These are phyloP conservation scores for Parnassius smintheus DNA, from an alignment of 2,888 invertebrate genomes.

Conservation along the genomic window DNA sequence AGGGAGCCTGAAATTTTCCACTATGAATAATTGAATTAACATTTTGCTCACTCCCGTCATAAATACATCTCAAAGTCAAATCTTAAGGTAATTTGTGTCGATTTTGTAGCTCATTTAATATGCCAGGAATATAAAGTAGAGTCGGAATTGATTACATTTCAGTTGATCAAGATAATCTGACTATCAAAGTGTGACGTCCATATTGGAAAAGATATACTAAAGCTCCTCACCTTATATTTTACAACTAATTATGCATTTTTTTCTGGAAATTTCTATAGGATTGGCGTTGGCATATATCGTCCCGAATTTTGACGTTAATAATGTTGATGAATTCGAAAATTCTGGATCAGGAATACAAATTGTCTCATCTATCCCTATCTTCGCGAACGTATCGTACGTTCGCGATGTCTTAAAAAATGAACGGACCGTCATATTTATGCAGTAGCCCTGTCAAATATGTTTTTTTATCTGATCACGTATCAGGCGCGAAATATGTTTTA, in stretches of 20 bases:
- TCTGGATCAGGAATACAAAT: slow-evolving; percentile 9
- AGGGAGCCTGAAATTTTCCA: slow-evolving; percentile 54
- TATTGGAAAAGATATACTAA: slow-evolving; percentile 35
- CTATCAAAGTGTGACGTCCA: slow-evolving; percentile 56
- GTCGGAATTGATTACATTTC: slow-evolving; percentile 54
- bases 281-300: slow-evolving; percentile 33
- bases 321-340: slow-evolving; percentile 28
- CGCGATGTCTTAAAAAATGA: background rate
- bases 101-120: slow-evolving; percentile 78
- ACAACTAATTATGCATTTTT: slow-evolving; percentile 50
- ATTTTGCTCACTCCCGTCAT: slow-evolving; percentile 53
- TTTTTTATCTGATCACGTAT: background rate
- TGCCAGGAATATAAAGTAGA: slow-evolving; percentile 79
- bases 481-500: background rate
- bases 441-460: background rate
- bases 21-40: slow-evolving; percentile 52
- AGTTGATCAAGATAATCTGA: slow-evolving; percentile 65
- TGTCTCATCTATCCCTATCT: slow-evolving; percentile 1
- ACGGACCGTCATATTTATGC: background rate
- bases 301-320: slow-evolving; percentile 20
- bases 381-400: slow-evolving; percentile 8
- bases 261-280: slow-evolving; percentile 58
- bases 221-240: slow-evolving; percentile 44
- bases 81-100: slow-evolving; percentile 78
- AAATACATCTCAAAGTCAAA: slow-evolving; percentile 78